Percentiles rank a stretch among this genome's conserved stretches.
Evolutionary conservation across 1,140 invertebrate species (phyloP).

Genomic region (Drosophila tani): DNA sequence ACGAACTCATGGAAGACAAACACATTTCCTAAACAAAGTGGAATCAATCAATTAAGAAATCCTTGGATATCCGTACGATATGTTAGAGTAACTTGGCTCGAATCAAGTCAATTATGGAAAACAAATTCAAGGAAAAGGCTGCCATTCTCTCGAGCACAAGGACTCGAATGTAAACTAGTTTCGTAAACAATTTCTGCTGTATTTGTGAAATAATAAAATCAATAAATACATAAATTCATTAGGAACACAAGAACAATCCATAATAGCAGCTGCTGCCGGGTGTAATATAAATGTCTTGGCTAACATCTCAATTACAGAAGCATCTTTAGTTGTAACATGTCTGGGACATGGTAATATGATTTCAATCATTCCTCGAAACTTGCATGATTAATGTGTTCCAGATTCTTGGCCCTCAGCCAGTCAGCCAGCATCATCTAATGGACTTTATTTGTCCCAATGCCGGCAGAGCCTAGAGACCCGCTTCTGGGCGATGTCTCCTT

Average conservation of each 20-base stretch:
- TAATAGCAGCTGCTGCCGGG: not conserved
- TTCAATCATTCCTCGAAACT: slow-evolving; percentile 74
- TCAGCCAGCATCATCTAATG: slow-evolving; percentile 22
- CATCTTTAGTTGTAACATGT: slow-evolving; percentile 43
- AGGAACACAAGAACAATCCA: not conserved
- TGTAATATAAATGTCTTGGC: slow-evolving; percentile 20
- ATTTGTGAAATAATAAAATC: slow-evolving; percentile 18
- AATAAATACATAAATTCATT: slow-evolving; percentile 25
- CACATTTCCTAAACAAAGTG: slow-evolving; percentile 11
- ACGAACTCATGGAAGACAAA: not conserved
- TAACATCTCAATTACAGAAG: slow-evolving; percentile 46
- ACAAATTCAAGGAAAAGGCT: not conserved
- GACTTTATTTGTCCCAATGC: slow-evolving; percentile 41
- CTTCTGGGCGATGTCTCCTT: slow-evolving; percentile 27
- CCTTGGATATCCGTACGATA: not conserved
- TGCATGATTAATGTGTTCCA: slow-evolving; percentile 72
- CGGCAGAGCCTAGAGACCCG: slow-evolving; percentile 36
- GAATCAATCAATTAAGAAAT: slow-evolving; percentile 5
- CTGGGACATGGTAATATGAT: slow-evolving; percentile 51
- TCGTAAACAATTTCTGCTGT: not conserved
- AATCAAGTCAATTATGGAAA: not conserved
- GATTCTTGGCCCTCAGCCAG: slow-evolving; percentile 27
- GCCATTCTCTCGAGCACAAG: not conserved
- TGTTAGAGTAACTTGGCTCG: not conserved
- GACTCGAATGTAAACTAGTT: slow-evolving; percentile 1